A percentile compares a stretch with the other conserved stretches of the same genome.
These are phyloP conservation scores for Hemibagrus wyckioides DNA, from an alignment of 2,113 vertebrate species.

Conservation along the genomic window DNA sequence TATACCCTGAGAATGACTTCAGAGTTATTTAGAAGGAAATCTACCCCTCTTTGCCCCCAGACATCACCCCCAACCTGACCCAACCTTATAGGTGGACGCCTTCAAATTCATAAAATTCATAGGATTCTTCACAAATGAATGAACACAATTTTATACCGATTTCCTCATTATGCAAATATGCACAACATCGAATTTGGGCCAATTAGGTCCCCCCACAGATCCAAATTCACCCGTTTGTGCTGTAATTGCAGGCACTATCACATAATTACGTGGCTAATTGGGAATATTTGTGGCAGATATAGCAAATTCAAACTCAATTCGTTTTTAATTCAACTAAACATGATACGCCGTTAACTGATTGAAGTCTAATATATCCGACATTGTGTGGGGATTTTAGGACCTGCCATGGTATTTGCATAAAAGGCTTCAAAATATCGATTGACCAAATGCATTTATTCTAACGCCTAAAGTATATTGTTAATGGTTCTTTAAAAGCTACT, in stretches of 20 bases:
- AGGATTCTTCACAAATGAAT: slow-evolving; percentile 95
- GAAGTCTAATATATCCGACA: slow-evolving; percentile 98
- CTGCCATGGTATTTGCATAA: slow-evolving; percentile 98
- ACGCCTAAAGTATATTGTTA: slow-evolving; percentile 1
- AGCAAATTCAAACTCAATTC: slow-evolving; percentile 99
- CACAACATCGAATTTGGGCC: slow-evolving; percentile 99
- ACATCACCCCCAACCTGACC: slow-evolving; percentile 77
- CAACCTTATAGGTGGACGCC: slow-evolving; percentile 79
- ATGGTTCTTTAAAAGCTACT: slow-evolving; percentile 33
- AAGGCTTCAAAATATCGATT: slow-evolving; percentile 96
- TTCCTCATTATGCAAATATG: slow-evolving; percentile 99
- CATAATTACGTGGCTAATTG: slow-evolving; percentile 99
- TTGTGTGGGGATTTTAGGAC: slow-evolving; percentile 98
- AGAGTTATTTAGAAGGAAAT: slow-evolving; percentile 73
- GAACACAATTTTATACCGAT: slow-evolving; percentile 99
- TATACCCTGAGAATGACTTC: not conserved
- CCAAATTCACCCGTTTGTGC: slow-evolving; percentile 98
- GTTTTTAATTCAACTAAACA: slow-evolving; percentile 96
- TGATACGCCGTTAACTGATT: slow-evolving; percentile 89
- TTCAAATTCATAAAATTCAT: slow-evolving; percentile 99
- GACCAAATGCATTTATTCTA: slow-evolving; percentile 96
- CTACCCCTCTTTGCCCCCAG: slow-evolving; percentile 37
- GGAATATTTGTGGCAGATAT: slow-evolving; percentile 99
- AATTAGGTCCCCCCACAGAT: slow-evolving; percentile 98
- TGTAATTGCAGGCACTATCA: slow-evolving; percentile 99